Base-by-base conservation (phyloP, 1,140 invertebrate genomes). In the Anastatus disparis region DNA sequence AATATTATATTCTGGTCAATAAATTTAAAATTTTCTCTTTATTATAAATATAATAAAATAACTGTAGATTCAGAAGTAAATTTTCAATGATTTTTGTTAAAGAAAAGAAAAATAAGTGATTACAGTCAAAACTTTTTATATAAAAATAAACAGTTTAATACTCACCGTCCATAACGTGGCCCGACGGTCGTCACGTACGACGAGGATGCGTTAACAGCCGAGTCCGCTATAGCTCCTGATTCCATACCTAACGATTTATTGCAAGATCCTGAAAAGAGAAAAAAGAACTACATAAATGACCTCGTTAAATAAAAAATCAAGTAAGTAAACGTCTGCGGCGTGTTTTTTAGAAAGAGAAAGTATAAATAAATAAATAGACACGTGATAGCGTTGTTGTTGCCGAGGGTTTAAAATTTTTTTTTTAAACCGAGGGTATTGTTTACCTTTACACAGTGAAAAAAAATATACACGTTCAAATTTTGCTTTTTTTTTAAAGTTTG, bases 181-280 rank as follows among this genome's bases (percentile, higher is more conserved):
- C 90, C 90, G 22, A 92, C 90, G 71, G 89, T 89, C 20, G 87
- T 85, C 66, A 88, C 88, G 75, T 91, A 91, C 24, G 89, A 89
- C 15, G 90, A 91, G 70, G 90, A 90, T 26, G 90, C 90, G 35
- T 86, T 87, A 71, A 92, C 87, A 40, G 89, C 87, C 38, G 87
- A 85, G 80, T 92, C 89, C 70, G 87, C 85, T 81, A 92, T 91
- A 10, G 80, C 85, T 59, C 89, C 89, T 50, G 89, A 90, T 81
- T 92, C 89, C 90, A 92, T 91, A 63, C 91, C 91, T 59, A 93
- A 84, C 27, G 90, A 84, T 58, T 80, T 80, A 76, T 86, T 87
- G 81, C 90, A 91, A 70, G 85, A 84, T 77, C 85, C 90, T 90
- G 85, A 67, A 86, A 87, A 70, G 79, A 79, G n/a, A n/a, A n/a